A percentile compares a stretch with the other conserved stretches of the same genome.
Evolutionary conservation across 2,888 invertebrate species (phyloP).

Genomic region (Seladonia tumulorum): DNA sequence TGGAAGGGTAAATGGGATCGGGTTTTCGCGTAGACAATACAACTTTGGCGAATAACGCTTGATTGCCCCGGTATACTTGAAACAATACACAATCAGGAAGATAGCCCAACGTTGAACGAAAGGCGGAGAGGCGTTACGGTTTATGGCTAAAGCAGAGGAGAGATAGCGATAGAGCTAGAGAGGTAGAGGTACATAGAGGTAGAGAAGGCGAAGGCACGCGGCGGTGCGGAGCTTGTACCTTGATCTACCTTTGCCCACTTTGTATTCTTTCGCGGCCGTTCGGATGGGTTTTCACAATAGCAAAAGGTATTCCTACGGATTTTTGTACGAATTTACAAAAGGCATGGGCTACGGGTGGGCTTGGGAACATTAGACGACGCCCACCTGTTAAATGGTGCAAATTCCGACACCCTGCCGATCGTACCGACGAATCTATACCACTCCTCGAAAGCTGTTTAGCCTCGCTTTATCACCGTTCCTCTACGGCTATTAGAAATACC

Average conservation of each 20-base stretch:
- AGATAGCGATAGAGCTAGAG: not conserved
- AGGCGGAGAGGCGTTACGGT: not conserved
- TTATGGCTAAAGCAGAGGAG: not conserved
- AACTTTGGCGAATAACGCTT: not conserved
- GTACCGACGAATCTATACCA: constrained; percentile 17
- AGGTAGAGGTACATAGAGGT: not conserved
- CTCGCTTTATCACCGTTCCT: not conserved
- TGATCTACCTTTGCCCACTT: not conserved
- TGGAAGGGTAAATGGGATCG: not conserved
- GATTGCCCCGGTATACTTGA: not conserved
- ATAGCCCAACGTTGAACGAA: not conserved
- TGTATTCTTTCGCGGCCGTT: constrained; percentile 6
- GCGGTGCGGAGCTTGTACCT: not conserved
- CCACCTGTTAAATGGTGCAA: constrained; percentile 54
- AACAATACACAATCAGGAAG: not conserved
- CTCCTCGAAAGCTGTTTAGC: constrained; percentile 33
- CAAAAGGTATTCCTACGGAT: constrained; percentile 33
- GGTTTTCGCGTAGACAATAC: not conserved
- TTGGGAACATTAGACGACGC: constrained; percentile 27
- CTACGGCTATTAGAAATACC: not conserved
- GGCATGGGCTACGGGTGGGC: constrained; percentile 35
- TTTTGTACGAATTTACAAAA: constrained; percentile 44
- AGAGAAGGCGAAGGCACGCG: not conserved
- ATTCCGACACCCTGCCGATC: constrained; percentile 36
- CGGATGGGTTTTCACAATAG: constrained; percentile 34